These are phyloP conservation scores for Pectinophora gossypiella DNA, from an alignment of 1,140 invertebrate species.

Conservation along the genomic window DNA sequence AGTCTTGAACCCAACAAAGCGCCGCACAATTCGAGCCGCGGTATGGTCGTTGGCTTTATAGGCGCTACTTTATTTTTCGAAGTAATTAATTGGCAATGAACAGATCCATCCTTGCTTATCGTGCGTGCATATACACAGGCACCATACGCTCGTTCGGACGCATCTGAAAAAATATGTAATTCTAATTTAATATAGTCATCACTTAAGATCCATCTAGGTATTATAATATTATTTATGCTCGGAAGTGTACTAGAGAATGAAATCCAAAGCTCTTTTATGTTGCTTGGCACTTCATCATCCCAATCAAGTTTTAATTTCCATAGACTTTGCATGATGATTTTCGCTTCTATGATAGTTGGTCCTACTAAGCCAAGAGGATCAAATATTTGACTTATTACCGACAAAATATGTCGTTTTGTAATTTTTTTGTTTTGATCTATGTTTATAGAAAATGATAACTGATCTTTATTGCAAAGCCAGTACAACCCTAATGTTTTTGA, in stretches of 20 bases:
- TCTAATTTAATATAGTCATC: constrained; percentile 14
- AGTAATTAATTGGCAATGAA: constrained; percentile 21
- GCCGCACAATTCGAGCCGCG: constrained; percentile 30
- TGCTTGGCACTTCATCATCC: constrained; percentile 16
- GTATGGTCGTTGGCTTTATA: constrained; percentile 34
- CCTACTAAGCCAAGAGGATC: constrained; percentile 18
- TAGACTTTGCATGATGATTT: constrained; percentile 16
- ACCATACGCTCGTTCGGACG: constrained; percentile 30
- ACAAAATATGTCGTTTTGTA: constrained; percentile 19
- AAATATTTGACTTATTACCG: constrained; percentile 19
- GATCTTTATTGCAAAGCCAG: neutral
- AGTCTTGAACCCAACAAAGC: constrained; percentile 40
- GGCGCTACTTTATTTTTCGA: constrained; percentile 45
- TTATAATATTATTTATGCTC: constrained; percentile 10
- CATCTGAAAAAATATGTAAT: constrained; percentile 35
- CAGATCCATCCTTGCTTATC: constrained; percentile 9
- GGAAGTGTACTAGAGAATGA: constrained; percentile 1
- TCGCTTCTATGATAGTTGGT: constrained; percentile 16
- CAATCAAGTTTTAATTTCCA: constrained; percentile 17
- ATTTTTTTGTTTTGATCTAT: constrained; percentile 10
- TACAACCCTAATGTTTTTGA: neutral
- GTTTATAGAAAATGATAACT: neutral
- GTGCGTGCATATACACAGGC: constrained; percentile 26
- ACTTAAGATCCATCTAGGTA: constrained; percentile 19
- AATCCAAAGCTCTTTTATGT: constrained; percentile 9